A percentile compares a stretch with the other conserved stretches of the same genome.
Conservation (phyloP, 2,113 vertebrate genomes). For the Papio anubis region DNA sequence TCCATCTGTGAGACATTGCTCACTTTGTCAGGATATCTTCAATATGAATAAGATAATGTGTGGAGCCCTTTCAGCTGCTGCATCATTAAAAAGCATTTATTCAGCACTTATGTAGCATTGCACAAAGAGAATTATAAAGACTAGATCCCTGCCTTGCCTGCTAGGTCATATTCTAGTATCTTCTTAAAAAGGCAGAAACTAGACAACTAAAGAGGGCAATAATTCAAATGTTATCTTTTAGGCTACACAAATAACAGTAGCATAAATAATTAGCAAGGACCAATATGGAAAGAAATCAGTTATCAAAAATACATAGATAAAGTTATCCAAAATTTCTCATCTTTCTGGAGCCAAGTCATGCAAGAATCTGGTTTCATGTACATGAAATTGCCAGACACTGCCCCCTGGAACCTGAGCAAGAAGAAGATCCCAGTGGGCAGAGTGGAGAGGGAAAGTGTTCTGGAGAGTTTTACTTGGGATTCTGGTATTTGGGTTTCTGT, state of each 20-base stretch:
- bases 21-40: constrained; percentile 41
- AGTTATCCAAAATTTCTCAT: neutral
- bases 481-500: neutral
- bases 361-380: neutral
- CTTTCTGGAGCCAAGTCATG: neutral
- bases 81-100: constrained; percentile 61
- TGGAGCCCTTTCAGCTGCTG: constrained; percentile 28
- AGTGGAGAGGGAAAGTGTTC: neutral
- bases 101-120: neutral
- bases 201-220: constrained; percentile 1
- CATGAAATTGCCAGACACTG: neutral
- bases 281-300: neutral
- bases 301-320: neutral
- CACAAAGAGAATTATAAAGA: constrained; percentile 37
- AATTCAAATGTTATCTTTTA: constrained; percentile 30
- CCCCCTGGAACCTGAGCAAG: neutral
- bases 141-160: neutral
- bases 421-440: neutral
- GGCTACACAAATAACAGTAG: neutral
- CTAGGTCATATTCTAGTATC: constrained; percentile 5
- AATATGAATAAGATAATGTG: constrained; percentile 25
- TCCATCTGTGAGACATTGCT: constrained; percentile 35
- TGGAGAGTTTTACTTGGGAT: neutral
- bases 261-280: neutral
- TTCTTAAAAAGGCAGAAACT: constrained; percentile 21